Conservation (phyloP, 2,888 invertebrate species). For the Tethea ocularis region DNA sequence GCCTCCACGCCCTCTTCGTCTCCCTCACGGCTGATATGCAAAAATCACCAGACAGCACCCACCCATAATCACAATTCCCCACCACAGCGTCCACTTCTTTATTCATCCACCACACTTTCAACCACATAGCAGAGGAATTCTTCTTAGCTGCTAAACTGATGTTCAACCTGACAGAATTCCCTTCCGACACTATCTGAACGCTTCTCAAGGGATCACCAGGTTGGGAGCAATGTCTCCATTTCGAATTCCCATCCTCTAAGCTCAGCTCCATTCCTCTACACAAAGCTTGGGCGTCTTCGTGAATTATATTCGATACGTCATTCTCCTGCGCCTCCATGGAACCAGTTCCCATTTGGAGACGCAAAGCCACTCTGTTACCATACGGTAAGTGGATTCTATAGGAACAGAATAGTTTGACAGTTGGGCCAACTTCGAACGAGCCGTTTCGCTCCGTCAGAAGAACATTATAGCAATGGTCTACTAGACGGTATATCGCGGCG, state of each 20-base stretch:
- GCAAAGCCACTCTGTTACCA: conserved; percentile 86
- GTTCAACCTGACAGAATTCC: conserved; percentile 81
- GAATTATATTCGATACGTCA: conserved; percentile 63
- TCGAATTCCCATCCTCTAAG: conserved; percentile 82
- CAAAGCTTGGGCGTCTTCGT: conserved; percentile 61
- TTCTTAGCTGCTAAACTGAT: conserved; percentile 69
- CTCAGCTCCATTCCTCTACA: conserved; percentile 84
- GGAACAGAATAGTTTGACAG: conserved; percentile 85
- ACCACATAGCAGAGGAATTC: conserved; percentile 75
- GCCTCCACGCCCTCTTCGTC: conserved; percentile 84
- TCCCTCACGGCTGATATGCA: conserved; percentile 86
- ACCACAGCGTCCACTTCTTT: conserved; percentile 85
- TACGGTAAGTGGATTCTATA: conserved; percentile 88
- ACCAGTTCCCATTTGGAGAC: conserved; percentile 83
- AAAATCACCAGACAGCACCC: conserved; percentile 87
- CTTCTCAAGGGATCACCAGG: conserved; percentile 82
- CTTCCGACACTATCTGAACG: conserved; percentile 84
- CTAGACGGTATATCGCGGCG: conserved; percentile 86
- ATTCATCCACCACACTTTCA: conserved; percentile 86
- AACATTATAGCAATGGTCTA: conserved; percentile 89
- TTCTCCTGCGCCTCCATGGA: conserved; percentile 60
- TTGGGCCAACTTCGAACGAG: conserved; percentile 86
- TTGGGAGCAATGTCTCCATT: conserved; percentile 85
- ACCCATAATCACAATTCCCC: conserved; percentile 88
- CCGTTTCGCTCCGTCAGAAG: conserved; percentile 86